These are phyloP conservation scores for Piprites chloris DNA, from an alignment of 2,113 vertebrate species.

Conservation along the genomic window DNA sequence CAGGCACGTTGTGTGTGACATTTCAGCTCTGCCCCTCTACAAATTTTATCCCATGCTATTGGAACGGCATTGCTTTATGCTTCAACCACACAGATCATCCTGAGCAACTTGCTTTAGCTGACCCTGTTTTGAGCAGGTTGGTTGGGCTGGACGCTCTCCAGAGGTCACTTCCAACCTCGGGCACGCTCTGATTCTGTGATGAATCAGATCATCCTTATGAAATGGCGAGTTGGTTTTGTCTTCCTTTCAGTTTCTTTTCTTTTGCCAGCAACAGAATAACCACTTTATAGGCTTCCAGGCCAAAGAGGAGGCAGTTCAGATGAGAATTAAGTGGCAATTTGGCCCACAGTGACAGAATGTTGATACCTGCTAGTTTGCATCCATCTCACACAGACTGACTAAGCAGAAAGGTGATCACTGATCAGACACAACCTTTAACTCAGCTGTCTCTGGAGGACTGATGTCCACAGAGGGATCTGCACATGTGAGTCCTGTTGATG, in stretches of 20 bases:
- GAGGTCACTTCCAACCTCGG: neutral
- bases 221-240: neutral
- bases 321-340: neutral
- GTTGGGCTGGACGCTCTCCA: neutral
- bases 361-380: neutral
- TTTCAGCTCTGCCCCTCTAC: neutral
- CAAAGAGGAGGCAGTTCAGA: neutral
- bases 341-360: neutral
- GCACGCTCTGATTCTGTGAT: neutral
- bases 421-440: neutral
- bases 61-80: neutral
- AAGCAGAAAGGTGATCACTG: neutral
- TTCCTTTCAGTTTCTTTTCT: neutral
- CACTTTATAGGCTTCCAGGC: neutral
- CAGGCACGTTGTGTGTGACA: neutral
- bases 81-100: neutral
- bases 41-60: neutral
- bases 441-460: neutral
- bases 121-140: neutral
- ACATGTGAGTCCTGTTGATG: neutral
- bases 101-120: neutral
- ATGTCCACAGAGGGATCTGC: neutral
- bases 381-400: neutral
- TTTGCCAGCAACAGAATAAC: neutral
- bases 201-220: neutral